These are phyloP conservation scores for Ennomos quercinarius DNA, from an alignment of 2,888 invertebrate species.

Conservation along the genomic window DNA sequence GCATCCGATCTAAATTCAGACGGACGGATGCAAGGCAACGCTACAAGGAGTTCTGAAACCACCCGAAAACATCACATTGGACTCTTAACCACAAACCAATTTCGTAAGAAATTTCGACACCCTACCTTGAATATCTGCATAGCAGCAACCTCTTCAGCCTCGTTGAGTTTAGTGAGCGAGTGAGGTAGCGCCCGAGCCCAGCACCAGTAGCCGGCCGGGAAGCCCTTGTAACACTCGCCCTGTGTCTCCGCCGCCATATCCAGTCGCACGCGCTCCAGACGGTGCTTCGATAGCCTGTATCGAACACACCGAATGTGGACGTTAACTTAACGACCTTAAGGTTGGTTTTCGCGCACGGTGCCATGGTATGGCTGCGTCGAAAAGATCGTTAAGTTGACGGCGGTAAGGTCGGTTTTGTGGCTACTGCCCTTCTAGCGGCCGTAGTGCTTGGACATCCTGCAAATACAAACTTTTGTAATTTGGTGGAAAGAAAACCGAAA, in stretches of 20 bases:
- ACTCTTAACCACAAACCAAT: not conserved
- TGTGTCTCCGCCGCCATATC: conserved; percentile 86
- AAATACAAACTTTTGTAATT: too few species aligned
- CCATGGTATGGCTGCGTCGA: too few species aligned
- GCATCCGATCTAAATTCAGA: too few species aligned
- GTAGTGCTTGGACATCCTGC: too few species aligned
- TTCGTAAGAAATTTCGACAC: too few species aligned
- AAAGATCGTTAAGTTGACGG: too few species aligned
- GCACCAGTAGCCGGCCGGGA: conserved; percentile 94
- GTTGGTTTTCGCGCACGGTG: too few species aligned
- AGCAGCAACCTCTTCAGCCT: conserved; percentile 94
- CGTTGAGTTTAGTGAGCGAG: conserved; percentile 93
- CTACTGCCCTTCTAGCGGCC: conserved; percentile 3
- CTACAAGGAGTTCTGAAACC: too few species aligned
- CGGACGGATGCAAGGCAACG: too few species aligned
- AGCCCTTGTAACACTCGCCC: conserved; percentile 94
- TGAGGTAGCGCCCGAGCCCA: conserved; percentile 94
- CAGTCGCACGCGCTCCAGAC: conserved; percentile 89
- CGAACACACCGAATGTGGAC: not conserved
- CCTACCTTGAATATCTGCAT: conserved; percentile 92
- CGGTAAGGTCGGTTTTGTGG: not conserved
- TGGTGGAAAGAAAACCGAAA: too few species aligned
- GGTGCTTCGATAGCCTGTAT: conserved; percentile 90
- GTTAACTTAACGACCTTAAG: not conserved
- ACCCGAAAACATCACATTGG: too few species aligned